Percentiles rank a stretch among this genome's conserved stretches.
phyloP scores from a whole-genome alignment of 2,888 invertebrate species.

The Aspidiotus destructor region DNA sequence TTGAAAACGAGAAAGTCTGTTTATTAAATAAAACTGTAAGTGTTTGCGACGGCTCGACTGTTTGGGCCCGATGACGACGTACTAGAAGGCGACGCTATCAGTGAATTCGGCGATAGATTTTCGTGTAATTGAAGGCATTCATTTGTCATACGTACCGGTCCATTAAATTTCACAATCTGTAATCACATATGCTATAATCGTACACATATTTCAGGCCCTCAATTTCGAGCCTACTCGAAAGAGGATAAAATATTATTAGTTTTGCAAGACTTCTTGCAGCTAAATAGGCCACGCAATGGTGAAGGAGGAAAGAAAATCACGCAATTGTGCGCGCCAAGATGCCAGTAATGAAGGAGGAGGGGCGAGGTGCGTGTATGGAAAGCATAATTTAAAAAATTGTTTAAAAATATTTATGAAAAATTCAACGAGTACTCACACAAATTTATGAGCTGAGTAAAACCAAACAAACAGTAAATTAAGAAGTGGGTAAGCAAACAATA shows the following conservation, averaged over 20 bases:
- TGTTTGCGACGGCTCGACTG: constrained; percentile 52
- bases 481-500: constrained; percentile 30
- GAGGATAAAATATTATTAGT: too few relatives aligned
- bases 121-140: constrained; percentile 31
- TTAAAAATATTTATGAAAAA: constrained; percentile 9
- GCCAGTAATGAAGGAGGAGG: too few relatives aligned
- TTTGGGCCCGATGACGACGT: constrained; percentile 41
- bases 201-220: not conserved
- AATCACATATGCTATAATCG: constrained; percentile 4
- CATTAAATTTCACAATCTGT: constrained; percentile 31
- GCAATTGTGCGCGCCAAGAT: too few relatives aligned
- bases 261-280: too few relatives aligned
- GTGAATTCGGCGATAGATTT: constrained; percentile 19
- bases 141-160: constrained; percentile 32
- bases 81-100: constrained; percentile 37
- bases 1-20: too few relatives aligned
- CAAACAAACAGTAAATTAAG: constrained; percentile 31
- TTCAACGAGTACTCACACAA: constrained; percentile 30
- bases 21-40: constrained; percentile 53
- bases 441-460: constrained; percentile 28
- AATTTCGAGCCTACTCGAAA: too few relatives aligned
- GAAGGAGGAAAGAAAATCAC: constrained; percentile 13
- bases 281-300: not conserved
- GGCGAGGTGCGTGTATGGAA: too few relatives aligned
- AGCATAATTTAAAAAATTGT: constrained; percentile 1